Evolutionary conservation across 1,140 invertebrate genomes (phyloP).

Genomic region (Planococcus citri): DNA sequence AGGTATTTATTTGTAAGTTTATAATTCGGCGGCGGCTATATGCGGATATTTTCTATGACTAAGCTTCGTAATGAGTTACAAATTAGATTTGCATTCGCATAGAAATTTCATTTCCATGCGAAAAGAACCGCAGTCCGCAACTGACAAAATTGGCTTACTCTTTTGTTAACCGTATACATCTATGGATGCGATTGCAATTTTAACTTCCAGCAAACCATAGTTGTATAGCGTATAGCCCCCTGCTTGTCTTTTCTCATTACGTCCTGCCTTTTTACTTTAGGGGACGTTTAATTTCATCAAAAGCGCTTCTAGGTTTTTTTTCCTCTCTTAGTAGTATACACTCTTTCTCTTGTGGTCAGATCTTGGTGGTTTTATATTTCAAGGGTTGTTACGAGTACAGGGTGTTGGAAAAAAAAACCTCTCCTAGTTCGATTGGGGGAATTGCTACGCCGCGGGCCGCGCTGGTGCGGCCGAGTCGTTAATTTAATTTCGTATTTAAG

Average conservation of each 20-base stretch:
- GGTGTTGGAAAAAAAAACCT: background rate
- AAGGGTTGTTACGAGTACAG: background rate
- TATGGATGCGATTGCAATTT: background rate
- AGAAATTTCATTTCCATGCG: background rate
- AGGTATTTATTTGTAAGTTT: background rate
- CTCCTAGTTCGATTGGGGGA: too few species aligned
- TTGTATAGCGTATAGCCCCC: background rate
- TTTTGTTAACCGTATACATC: background rate
- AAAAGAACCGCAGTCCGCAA: background rate
- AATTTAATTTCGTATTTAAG: too few species aligned
- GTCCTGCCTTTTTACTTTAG: background rate
- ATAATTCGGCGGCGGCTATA: background rate
- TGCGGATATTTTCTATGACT: background rate
- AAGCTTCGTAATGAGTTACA: background rate
- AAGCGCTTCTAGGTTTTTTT: background rate
- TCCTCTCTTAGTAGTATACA: too few species aligned
- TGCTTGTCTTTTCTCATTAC: background rate
- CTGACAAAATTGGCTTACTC: background rate
- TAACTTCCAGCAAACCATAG: background rate
- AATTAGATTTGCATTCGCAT: background rate
- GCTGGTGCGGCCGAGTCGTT: too few species aligned
- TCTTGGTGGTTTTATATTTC: background rate
- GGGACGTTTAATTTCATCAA: constrained; percentile 6
- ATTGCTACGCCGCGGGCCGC: too few species aligned
- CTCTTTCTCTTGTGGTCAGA: constrained; percentile 1